Conservation (phyloP, 2,113 vertebrate genomes). For the Struthidea cinerea region DNA sequence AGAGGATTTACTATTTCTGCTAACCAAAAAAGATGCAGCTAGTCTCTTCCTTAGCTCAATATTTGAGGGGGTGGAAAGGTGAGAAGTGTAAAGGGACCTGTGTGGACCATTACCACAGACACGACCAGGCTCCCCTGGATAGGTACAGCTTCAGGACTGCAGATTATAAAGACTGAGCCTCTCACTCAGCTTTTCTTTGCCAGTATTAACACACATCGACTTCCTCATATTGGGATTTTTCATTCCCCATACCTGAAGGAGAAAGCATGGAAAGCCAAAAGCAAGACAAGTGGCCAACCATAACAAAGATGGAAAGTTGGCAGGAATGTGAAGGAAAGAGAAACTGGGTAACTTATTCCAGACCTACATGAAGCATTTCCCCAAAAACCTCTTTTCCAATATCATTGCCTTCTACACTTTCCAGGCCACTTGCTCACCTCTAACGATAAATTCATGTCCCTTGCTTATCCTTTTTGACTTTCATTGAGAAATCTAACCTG, state of each 20-base stretch:
- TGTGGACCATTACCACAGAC: not conserved
- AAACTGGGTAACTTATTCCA: not conserved
- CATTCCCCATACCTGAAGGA: not conserved
- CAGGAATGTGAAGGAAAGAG: not conserved
- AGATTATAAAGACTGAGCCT: not conserved
- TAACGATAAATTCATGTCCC: not conserved
- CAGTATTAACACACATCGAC: fast-evolving
- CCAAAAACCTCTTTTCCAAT: not conserved
- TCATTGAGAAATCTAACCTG: not conserved
- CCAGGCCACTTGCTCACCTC: not conserved
- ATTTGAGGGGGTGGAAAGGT: not conserved
- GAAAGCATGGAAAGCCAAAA: not conserved
- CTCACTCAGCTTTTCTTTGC: not conserved
- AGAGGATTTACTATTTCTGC: not conserved
- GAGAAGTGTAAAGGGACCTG: not conserved
- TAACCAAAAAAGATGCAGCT: not conserved
- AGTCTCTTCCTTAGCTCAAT: not conserved
- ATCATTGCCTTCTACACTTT: not conserved
- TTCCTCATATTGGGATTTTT: not conserved
- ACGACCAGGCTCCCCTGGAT: not conserved
- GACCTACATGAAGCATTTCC: not conserved
- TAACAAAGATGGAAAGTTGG: not conserved
- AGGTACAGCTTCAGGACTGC: not conserved
- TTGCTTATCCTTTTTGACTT: not conserved
- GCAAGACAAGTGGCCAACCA: not conserved